Base-by-base conservation (phyloP, 2,888 invertebrate species). In the Drosophila flavopinicola region DNA sequence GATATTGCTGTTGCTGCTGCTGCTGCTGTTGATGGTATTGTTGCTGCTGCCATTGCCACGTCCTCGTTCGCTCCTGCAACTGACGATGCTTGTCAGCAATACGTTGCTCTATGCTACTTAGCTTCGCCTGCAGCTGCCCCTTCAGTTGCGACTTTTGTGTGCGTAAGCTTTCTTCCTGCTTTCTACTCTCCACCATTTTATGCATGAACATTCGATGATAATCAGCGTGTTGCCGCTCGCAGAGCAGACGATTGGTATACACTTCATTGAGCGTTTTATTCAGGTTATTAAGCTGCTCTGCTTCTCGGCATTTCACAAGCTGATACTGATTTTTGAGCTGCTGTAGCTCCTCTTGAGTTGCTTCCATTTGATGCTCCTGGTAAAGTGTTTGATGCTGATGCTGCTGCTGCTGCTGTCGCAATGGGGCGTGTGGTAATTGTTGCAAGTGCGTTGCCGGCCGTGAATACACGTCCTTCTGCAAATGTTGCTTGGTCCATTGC, bases 131-230 rank as follows among this genome's bases (percentile, higher is more conserved):
- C 0, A 68, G 6, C 15, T 68, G 48, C 1, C 24, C 29, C 2
- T 33, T 60, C 1, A 77, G 6, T 5, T 63, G 30, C 3, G 27
- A 49, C 4, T 48, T 68, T 5, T 64, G 58, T 0, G 44, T n/a
- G 25, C 47, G 48, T 0, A 78, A 57, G 4, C 20, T 48, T 0
- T 63, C 75, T 32, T 87, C 78, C 9, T 56, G 29, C 13, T 73
- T 77, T 23, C 58, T 82, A 20, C 61, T 68, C 5, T 80, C 51
- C 1, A 65, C 30, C 85, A 78, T 85, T 49, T 85, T 85, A 7
- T 49, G 32, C 23, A 64, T 30, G 2, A 73, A 87, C 6, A 37
- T 2, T 5, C 82, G 73, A 13, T 85, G 74, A 24, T 80, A 68
- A 0, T 80, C 85, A 0, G 60, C 82, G 48, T 86, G 67, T 24